Base-by-base conservation (phyloP, 2,888 invertebrate species). In the Sphaerophoria taeniata region DNA sequence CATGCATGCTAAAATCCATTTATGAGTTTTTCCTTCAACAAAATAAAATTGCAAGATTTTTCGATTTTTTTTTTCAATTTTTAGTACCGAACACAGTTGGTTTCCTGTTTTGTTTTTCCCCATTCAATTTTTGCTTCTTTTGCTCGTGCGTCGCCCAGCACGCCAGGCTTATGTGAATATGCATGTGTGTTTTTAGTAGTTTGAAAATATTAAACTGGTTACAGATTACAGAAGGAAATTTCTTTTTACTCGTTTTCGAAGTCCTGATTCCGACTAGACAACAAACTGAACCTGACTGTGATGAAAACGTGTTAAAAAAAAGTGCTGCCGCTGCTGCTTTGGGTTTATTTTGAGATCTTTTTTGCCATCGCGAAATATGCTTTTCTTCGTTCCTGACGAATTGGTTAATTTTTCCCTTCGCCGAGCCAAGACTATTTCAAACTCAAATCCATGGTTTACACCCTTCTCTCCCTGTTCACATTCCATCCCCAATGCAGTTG, bases 1-100 rank as follows among this genome's bases (percentile, higher is more conserved):
- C 83, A 83, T 79, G 83, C 83, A 83, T 83, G 83, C 36, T 74
- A 83, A 83, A 79, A 83, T 79, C 83, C 79, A 79, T 83, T 83
- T 83, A 83, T 79, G 74, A 83, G 73, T 78, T 79, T 83, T 83
- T 53, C 63, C 53, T 49, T 83, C 47, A 58, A 58, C 63, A 34
- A 79, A 63, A 73, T 49, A 61, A 79, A 73, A 83, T 70, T 49
- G 70, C 45, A 79, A 55, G 74, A 74, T 58, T 75, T 74, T 70
- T 72, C 49, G 47, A 24, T 53, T 69, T 14, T 60, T 9, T 14
- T 60, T 43, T 9, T 34, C 43, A 31, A 11, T 58, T 9, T 12
- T 0, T 31, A 33, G n/a, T n/a, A n/a, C n/a, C n/a, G n/a, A n/a
- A n/a, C n/a, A n/a, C n/a, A n/a, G n/a, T n/a, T n/a, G 3, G 9